phyloP scores from a whole-genome alignment of 2,113 vertebrate genomes.

The Nothobranchius furzeri region DNA sequence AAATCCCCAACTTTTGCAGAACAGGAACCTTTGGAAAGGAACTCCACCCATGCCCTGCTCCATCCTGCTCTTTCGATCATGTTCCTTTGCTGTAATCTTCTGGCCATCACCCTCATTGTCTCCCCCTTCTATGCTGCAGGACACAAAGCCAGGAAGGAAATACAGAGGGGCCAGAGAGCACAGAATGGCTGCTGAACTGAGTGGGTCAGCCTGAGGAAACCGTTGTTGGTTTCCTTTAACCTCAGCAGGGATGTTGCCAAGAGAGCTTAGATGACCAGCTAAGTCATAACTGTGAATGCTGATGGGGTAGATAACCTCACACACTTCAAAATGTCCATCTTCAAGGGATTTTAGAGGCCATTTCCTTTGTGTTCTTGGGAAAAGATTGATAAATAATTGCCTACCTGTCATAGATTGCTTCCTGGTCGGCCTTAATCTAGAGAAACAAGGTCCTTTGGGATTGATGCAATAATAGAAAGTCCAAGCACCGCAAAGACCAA shows the following conservation, averaged over 20 bases:
- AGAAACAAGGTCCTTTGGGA: too few relatives aligned
- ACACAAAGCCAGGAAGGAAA: constrained; percentile 80
- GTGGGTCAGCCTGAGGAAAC: constrained; percentile 59
- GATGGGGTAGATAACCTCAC: neutral
- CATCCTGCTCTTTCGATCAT: constrained; percentile 64
- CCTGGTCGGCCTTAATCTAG: too few relatives aligned
- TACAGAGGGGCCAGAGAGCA: constrained; percentile 28
- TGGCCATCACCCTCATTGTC: constrained; percentile 35
- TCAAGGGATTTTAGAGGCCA: too few relatives aligned
- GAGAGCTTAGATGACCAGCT: constrained; percentile 11
- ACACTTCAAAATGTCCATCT: neutral
- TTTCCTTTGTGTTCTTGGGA: too few relatives aligned
- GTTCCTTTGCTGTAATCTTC: constrained; percentile 54
- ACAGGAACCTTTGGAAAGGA: constrained; percentile 57
- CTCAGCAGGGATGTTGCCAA: constrained; percentile 30
- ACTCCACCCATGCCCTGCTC: constrained; percentile 55
- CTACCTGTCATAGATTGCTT: too few relatives aligned
- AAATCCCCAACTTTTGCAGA: constrained; percentile 11
- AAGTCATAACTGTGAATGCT: neutral
- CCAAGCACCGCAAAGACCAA: too few relatives aligned
- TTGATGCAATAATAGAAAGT: too few relatives aligned
- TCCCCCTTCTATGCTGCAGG: constrained; percentile 15
- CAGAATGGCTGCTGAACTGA: constrained; percentile 44
- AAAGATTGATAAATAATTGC: too few relatives aligned
- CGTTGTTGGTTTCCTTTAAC: constrained; percentile 48